phyloP scores from a whole-genome alignment of 2,888 invertebrate genomes.

The Incurvaria masculella region DNA sequence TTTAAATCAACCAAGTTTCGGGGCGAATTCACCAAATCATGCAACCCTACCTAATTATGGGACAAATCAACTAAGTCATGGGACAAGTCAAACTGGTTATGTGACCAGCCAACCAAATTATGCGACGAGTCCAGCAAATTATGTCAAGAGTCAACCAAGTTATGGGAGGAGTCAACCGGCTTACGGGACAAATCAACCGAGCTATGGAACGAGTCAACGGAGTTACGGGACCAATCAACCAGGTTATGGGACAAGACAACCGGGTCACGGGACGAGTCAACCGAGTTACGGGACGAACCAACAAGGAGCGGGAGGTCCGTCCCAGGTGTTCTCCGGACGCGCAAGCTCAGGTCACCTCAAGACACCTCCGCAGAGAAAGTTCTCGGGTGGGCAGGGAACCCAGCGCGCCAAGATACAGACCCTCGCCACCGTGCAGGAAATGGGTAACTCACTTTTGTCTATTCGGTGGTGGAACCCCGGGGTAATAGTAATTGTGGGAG shows the following conservation, averaged over 20 bases:
- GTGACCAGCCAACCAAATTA: no score
- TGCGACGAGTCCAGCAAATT: no score
- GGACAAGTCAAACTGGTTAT: no score
- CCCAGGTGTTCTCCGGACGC: background rate
- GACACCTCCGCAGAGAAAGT: conserved; percentile 39
- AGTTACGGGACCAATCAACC: background rate
- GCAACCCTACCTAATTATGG: no score
- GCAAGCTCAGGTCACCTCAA: background rate
- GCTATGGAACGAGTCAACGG: background rate
- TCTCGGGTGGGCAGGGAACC: conserved; percentile 43
- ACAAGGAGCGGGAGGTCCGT: background rate
- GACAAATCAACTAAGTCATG: no score
- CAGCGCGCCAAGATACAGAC: conserved; percentile 46
- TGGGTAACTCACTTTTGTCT: conserved; percentile 61
- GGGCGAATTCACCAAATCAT: no score
- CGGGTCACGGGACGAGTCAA: background rate
- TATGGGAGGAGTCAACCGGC: conserved; percentile 1
- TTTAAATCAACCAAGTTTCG: no score
- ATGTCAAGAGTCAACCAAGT: no score
- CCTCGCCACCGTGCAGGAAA: conserved; percentile 71
- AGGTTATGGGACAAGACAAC: background rate
- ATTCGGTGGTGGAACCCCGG: background rate
- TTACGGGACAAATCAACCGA: background rate
- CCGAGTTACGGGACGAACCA: background rate
- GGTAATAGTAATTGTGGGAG: conserved; percentile 20